A percentile compares a stretch with the other conserved stretches of the same genome.
phyloP scores from a whole-genome alignment of 2,113 vertebrate species.

The Labeo rohita region DNA sequence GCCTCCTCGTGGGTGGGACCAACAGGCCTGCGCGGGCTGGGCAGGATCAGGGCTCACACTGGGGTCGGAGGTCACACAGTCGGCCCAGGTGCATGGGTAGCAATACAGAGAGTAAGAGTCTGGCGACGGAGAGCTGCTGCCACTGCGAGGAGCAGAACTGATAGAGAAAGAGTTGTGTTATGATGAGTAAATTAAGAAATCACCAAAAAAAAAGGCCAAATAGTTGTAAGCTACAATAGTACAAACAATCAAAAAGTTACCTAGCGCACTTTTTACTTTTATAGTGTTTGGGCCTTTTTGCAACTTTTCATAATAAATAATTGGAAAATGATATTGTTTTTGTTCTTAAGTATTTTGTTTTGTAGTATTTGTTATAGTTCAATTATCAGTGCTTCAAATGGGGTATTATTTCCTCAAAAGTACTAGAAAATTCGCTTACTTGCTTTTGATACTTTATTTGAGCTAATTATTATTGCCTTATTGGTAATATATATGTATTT shows the following conservation, averaged over 20 bases:
- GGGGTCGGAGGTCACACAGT: conserved; percentile 86
- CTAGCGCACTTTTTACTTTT: neutral
- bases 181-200: neutral
- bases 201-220: neutral
- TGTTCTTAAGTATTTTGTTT: neutral
- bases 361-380: neutral
- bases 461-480: too few relatives aligned
- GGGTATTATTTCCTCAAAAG: neutral
- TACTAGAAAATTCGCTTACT: neutral
- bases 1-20: conserved; percentile 81
- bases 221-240: too few relatives aligned
- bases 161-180: neutral
- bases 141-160: conserved; percentile 76
- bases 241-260: too few relatives aligned
- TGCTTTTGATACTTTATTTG: too few relatives aligned
- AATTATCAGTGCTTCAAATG: neutral
- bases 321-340: neutral
- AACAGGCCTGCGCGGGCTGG: conserved; percentile 81
- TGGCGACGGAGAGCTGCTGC: conserved; percentile 84
- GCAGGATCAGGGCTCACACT: conserved; percentile 65
- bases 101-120: conserved; percentile 92
- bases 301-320: neutral
- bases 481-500: too few relatives aligned
- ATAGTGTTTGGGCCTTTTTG: neutral
- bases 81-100: conserved; percentile 93